A percentile compares a stretch with the other conserved stretches of the same genome.
These are phyloP conservation scores for Hydrophis major DNA, from an alignment of 2,797 vertebrate genomes.

Conservation along the genomic window DNA sequence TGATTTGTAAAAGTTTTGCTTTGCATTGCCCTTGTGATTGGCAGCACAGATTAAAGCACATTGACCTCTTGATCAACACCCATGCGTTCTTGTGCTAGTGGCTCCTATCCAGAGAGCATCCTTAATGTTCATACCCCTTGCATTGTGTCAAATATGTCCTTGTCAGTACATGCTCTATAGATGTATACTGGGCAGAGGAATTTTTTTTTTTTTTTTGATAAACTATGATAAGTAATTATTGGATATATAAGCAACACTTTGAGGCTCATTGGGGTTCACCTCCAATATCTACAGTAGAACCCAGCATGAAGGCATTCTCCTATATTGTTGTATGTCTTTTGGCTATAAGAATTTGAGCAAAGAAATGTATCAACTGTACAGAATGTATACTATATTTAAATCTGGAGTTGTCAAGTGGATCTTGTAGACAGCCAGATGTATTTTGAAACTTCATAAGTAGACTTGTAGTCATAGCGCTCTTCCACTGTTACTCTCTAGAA, in stretches of 20 bases:
- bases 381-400: neutral
- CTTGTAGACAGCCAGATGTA: neutral
- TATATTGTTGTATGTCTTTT: neutral
- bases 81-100: neutral
- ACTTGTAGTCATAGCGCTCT: neutral
- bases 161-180: neutral
- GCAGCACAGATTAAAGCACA: neutral
- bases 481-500: neutral
- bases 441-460: neutral
- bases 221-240: neutral
- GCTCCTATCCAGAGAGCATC: neutral
- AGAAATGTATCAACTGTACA: neutral
- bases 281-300: neutral
- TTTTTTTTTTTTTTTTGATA: neutral
- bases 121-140: neutral
- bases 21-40: neutral
- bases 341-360: neutral
- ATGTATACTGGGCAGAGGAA: neutral
- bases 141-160: neutral
- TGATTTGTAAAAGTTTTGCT: neutral
- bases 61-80: neutral
- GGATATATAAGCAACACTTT: neutral
- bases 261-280: neutral
- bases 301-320: neutral
- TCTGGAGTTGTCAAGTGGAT: neutral